Conservation (phyloP, 1,140 invertebrate species). For the Drosophila lacteicornis region DNA sequence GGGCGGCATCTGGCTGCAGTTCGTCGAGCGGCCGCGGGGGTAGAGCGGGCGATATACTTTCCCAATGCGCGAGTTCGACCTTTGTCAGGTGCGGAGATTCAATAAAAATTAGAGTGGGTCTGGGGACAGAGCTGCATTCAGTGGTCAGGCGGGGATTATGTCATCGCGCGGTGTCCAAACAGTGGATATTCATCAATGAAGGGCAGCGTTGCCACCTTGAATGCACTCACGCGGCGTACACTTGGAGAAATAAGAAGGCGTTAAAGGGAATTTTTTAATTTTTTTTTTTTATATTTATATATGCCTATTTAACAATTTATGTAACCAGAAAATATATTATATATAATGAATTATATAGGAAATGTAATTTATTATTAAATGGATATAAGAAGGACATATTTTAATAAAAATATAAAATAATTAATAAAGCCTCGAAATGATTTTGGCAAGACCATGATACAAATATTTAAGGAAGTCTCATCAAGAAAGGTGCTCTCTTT, state of each 20-base stretch:
- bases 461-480: no score
- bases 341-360: no score
- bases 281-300: not conserved
- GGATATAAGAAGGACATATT: no score
- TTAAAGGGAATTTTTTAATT: no score
- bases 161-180: conserved; percentile 22
- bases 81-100: not conserved
- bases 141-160: conserved; percentile 14
- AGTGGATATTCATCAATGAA: conserved; percentile 18
- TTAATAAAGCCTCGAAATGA: no score
- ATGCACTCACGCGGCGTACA: conserved; percentile 11
- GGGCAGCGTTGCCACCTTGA: not conserved
- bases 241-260: not conserved
- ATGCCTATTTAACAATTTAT: not conserved
- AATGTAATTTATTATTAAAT: no score
- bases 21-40: conserved; percentile 16
- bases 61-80: not conserved
- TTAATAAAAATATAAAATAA: no score
- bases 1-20: conserved; percentile 79
- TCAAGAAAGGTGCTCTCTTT: no score
- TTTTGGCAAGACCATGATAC: no score
- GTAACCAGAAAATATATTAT: not conserved
- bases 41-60: not conserved
- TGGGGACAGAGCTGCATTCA: conserved; percentile 9
- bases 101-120: conserved; percentile 29